Percentiles rank a stretch among this genome's conserved stretches.
Conservation (phyloP, 2,113 vertebrate species). For the Triplophysa tibetana region DNA sequence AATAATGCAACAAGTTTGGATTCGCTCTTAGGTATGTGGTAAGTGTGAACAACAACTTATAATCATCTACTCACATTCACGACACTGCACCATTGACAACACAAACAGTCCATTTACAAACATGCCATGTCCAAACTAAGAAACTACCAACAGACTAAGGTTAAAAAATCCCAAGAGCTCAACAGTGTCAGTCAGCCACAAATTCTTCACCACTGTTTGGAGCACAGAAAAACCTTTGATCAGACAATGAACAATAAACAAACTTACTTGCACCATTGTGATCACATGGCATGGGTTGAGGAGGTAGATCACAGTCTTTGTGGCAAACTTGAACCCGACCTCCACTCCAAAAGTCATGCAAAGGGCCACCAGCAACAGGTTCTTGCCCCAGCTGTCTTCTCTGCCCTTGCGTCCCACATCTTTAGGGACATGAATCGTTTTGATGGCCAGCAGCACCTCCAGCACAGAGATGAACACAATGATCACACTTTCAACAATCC, state of each 20-base stretch:
- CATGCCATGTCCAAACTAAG: too few relatives aligned
- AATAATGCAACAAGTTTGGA: too few relatives aligned
- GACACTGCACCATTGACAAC: too few relatives aligned
- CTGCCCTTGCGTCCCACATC: conserved; percentile 61
- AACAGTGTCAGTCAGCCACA: too few relatives aligned
- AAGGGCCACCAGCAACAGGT: conserved; percentile 87
- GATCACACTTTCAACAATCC: conserved; percentile 82
- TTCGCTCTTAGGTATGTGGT: too few relatives aligned
- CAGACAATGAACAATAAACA: neutral
- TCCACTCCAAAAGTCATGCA: conserved; percentile 96
- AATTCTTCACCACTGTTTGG: too few relatives aligned
- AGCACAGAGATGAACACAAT: conserved; percentile 81
- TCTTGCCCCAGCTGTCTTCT: conserved; percentile 88
- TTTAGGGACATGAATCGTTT: conserved; percentile 77
- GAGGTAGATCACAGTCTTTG: conserved; percentile 95
- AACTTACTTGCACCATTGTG: conserved; percentile 93
- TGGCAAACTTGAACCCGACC: conserved; percentile 97
- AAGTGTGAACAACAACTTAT: too few relatives aligned
- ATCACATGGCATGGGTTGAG: conserved; percentile 96
- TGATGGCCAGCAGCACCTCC: conserved; percentile 84
- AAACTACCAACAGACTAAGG: too few relatives aligned
- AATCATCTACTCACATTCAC: too few relatives aligned
- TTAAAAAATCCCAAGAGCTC: too few relatives aligned
- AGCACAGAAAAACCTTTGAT: too few relatives aligned
- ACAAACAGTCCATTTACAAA: too few relatives aligned